Evolutionary conservation across 1,140 invertebrate genomes (phyloP).

Genomic region (Aethina tumida): DNA sequence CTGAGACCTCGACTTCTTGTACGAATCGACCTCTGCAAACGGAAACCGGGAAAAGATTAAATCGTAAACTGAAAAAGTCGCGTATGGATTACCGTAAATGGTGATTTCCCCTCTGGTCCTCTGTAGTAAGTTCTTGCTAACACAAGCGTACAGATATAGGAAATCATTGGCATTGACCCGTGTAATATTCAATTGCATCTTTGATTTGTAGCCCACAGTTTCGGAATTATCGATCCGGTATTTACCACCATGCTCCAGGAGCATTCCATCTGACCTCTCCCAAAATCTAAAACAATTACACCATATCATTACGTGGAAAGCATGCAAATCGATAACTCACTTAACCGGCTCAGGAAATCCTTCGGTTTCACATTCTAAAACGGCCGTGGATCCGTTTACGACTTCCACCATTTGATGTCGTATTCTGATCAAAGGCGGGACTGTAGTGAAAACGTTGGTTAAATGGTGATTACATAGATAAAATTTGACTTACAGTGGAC

Average conservation of each 20-base stretch:
- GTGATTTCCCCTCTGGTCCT: constrained; percentile 65
- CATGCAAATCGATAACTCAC: constrained; percentile 14
- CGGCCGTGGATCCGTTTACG: constrained; percentile 54
- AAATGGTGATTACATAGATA: neutral
- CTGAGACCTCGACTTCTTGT: constrained; percentile 33
- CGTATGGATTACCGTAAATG: constrained; percentile 49
- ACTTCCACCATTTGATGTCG: constrained; percentile 63
- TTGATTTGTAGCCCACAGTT: constrained; percentile 35
- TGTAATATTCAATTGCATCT: constrained; percentile 67
- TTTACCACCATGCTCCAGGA: constrained; percentile 58
- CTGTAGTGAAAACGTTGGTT: constrained; percentile 42
- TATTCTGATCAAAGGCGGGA: constrained; percentile 72
- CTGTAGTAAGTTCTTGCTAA: constrained; percentile 71
- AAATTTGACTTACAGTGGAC: constrained; percentile 70
- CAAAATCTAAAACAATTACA: constrained; percentile 50
- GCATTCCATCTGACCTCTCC: constrained; percentile 67
- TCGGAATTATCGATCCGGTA: constrained; percentile 52
- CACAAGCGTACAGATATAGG: constrained; percentile 65
- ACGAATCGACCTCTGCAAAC: constrained; percentile 39
- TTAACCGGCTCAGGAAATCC: constrained; percentile 77
- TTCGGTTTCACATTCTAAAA: constrained; percentile 78
- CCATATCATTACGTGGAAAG: neutral
- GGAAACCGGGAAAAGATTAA: constrained; percentile 1
- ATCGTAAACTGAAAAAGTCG: neutral
- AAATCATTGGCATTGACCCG: constrained; percentile 53